Base-by-base conservation (phyloP, 2,797 vertebrate genomes). In the Tenualosa thibaudeaui region DNA sequence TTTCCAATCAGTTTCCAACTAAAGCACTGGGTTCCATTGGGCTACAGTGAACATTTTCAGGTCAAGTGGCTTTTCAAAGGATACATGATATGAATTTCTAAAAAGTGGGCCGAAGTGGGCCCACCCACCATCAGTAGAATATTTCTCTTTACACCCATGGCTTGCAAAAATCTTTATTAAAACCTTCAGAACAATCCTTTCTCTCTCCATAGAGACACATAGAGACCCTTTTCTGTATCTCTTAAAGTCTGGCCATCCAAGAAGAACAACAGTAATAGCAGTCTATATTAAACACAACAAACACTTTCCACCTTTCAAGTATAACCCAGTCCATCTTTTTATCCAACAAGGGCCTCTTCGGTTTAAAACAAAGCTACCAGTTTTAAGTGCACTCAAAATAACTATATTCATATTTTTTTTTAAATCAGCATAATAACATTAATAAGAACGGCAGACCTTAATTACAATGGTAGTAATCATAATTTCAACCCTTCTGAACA, bases 341-440 rank as follows among this genome's bases (percentile, higher is more conserved):
- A 90, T 91, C 84, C 82, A 89, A 89, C 71, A 78, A 43, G 71
- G 89, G 84, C 88, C 90, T 95, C 94, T 95, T 94, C 94, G 94
- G 94, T 94, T 94, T 92, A 91, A 91, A 92, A 94, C 93, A 92
- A 92, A 92, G 93, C 92, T 93, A 90, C 92, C 89, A 82, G 91
- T 92, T 90, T 90, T 95, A 95, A 95, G 93, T 95, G 94, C 95
- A 95, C 93, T 94, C 91, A 87, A 94, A 91, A 93, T 90, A 90
- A 88, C 91, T 92, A 91, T 92, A 94, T 93, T 95, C 92, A 94
- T 22, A 17, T 75, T 46, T 68, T 24, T 75, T 46, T 68, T 24
- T 22, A 5, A 94, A 95, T 95, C 68, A 75, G 1, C 40, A 94
- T 92, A 93, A 93, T 90, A 93, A 93, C 90, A 92, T 89, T 85